These are phyloP conservation scores for Drosophila borborema DNA, from an alignment of 2,888 invertebrate species.

Conservation along the genomic window DNA sequence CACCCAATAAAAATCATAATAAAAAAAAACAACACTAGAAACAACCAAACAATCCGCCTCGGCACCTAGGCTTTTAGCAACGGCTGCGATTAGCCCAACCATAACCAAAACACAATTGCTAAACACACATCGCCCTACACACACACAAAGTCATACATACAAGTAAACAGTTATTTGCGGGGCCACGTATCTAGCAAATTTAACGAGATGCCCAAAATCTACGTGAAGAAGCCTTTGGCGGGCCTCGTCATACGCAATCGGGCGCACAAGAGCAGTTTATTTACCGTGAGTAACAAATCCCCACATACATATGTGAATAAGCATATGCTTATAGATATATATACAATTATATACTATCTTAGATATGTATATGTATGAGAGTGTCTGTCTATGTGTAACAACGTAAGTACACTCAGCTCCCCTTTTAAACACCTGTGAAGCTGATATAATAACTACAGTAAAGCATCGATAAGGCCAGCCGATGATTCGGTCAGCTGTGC, in stretches of 20 bases:
- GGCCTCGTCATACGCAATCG: slow-evolving; percentile 95
- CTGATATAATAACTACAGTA: slow-evolving; percentile 52
- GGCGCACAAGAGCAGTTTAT: slow-evolving; percentile 94
- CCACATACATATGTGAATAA: slow-evolving; percentile 2
- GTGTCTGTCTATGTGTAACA: background rate
- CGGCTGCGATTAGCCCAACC: slow-evolving; percentile 27
- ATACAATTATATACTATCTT: background rate
- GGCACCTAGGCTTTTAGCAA: slow-evolving; percentile 17
- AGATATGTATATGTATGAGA: background rate
- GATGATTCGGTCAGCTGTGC: background rate
- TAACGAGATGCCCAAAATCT: slow-evolving; percentile 84
- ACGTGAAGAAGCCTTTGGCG: slow-evolving; percentile 88
- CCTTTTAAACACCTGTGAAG: slow-evolving; percentile 47
- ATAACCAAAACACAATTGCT: slow-evolving; percentile 7
- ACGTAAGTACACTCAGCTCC: slow-evolving; percentile 5
- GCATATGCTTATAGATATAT: background rate
- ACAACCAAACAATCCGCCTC: slow-evolving; percentile 2
- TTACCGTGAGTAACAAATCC: slow-evolving; percentile 86
- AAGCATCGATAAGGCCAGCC: slow-evolving; percentile 2
- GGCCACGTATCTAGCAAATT: slow-evolving; percentile 50
- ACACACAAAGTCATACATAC: background rate
- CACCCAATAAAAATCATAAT: slow-evolving; percentile 22
- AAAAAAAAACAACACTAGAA: background rate
- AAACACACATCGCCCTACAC: background rate
- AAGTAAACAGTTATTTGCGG: slow-evolving; percentile 17